phyloP scores from a whole-genome alignment of 64 coral and sea anemone genomes.

The Actinia tenebrosa region DNA sequence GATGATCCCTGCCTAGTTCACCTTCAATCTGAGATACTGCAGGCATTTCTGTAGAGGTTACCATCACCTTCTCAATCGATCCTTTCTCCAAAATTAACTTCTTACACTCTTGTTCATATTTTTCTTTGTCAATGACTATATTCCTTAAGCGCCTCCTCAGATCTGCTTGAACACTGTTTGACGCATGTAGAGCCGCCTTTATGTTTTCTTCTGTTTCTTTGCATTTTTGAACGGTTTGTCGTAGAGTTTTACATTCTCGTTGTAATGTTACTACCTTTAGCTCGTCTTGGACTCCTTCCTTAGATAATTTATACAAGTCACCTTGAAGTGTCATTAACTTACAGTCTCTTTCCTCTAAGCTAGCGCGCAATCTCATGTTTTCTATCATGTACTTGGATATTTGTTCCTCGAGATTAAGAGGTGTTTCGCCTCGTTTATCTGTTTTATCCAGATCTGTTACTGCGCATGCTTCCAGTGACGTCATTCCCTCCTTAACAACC shows the following conservation, averaged over 20 bases:
- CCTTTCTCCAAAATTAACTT: slow-evolving; percentile 7
- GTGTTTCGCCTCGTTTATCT: background rate
- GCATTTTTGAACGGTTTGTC: slow-evolving; percentile 15
- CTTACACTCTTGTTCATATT: slow-evolving; percentile 29
- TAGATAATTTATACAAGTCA: slow-evolving; percentile 14
- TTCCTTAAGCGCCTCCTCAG: slow-evolving; percentile 4
- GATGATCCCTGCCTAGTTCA: background rate
- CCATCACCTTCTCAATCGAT: slow-evolving; percentile 33
- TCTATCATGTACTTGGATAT: slow-evolving; percentile 11
- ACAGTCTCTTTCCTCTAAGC: slow-evolving; percentile 12
- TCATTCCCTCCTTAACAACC: background rate
- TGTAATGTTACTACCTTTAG: background rate
- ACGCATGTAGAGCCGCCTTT: slow-evolving; percentile 1
- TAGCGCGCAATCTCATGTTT: slow-evolving; percentile 39
- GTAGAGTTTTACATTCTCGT: slow-evolving; percentile 19
- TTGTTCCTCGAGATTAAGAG: background rate
- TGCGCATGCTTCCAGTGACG: background rate
- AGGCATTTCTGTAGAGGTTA: slow-evolving; percentile 39
- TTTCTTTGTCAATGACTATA: slow-evolving; percentile 35
- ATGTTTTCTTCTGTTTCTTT: slow-evolving; percentile 20
- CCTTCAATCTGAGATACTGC: background rate
- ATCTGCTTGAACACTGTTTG: slow-evolving; percentile 22
- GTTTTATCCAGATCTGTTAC: background rate
- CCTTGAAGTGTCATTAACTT: slow-evolving; percentile 36
- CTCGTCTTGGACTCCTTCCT: slow-evolving; percentile 12